Base-by-base conservation (phyloP, 2,888 invertebrate genomes). In the Drosophila atripex region DNA sequence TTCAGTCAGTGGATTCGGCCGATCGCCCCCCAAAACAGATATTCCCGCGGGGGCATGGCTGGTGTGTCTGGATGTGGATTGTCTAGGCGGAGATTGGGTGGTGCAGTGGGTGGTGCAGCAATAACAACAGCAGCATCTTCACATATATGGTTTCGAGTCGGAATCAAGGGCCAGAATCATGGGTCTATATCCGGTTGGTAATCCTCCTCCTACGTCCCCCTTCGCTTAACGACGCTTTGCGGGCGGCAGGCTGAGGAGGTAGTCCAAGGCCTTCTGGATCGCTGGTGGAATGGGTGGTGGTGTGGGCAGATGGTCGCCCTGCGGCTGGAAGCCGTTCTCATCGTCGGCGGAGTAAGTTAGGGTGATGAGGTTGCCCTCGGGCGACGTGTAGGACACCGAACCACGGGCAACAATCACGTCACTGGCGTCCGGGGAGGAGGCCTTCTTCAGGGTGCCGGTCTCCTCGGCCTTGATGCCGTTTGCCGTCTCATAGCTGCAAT, bases 391-490 rank as follows among this genome's bases (percentile, higher is more conserved):
- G 51, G 94, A 94, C 74, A 93, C 94, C 0, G 93, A 93, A 23
- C 95, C 95, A 82, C 94, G 93, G 3, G 94, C 94, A 16, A 94
- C 92, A 58, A 95, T 94, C 16, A 94, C 95, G 89, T 95, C 94
- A 72, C 93, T 93, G 4, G 93, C 92, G 73, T 96, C 95, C 1
- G 95, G 93, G 52, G 94, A 93, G 54, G 93, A 93, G 8, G 95
- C 94, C 88, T 95, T 95, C 92, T 96, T 96, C 80, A 96, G 90
- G 25, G 95, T 94, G 14, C 96, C 96, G 14, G 94, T 90, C 91
- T 96, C 96, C 89, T 96, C 94, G 1, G 95, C 95, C 89, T 96
- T 95, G 63, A 96, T 96, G 61, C 96, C 96, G 88, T 96, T 96
- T 64, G 95, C 96, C 18, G 96, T 94, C 92, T 96, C 96, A 88